These are phyloP conservation scores for Eupsilia transversa DNA, from an alignment of 2,888 invertebrate genomes.

Conservation along the genomic window DNA sequence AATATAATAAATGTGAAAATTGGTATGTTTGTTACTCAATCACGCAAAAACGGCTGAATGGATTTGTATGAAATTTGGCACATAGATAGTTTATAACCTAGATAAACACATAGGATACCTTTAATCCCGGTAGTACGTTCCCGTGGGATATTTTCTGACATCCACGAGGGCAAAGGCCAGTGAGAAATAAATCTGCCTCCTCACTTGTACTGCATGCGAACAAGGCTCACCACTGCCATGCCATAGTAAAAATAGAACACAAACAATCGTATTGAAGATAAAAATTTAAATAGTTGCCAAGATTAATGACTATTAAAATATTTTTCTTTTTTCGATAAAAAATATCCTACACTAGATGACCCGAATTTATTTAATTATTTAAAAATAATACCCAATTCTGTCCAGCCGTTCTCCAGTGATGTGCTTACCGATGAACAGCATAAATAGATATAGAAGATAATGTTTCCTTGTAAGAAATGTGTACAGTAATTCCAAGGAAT, in stretches of 20 bases:
- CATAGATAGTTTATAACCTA: no score
- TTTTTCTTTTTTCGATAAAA: no score
- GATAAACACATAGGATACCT: no score
- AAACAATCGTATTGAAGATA: slow-evolving; percentile 12
- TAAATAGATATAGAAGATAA: background rate
- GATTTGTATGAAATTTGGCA: no score
- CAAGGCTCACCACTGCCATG: slow-evolving; percentile 7
- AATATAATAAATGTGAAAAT: no score
- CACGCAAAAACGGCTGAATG: no score
- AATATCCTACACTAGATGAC: background rate
- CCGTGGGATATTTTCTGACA: no score
- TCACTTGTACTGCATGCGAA: slow-evolving; percentile 1
- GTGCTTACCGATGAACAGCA: background rate
- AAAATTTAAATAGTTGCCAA: slow-evolving; percentile 21
- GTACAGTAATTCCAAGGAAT: slow-evolving; percentile 39
- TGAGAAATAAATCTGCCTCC: background rate
- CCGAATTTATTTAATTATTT: background rate
- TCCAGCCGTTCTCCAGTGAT: background rate
- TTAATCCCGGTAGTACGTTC: no score
- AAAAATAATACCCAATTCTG: background rate
- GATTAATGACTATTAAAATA: background rate
- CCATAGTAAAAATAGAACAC: background rate
- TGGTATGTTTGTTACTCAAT: no score
- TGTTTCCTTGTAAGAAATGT: slow-evolving; percentile 22
- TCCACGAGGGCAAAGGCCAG: no score